A percentile compares a stretch with the other conserved stretches of the same genome.
Evolutionary conservation across 2,888 invertebrate species (phyloP).

Genomic region (Drosophila barbarae): DNA sequence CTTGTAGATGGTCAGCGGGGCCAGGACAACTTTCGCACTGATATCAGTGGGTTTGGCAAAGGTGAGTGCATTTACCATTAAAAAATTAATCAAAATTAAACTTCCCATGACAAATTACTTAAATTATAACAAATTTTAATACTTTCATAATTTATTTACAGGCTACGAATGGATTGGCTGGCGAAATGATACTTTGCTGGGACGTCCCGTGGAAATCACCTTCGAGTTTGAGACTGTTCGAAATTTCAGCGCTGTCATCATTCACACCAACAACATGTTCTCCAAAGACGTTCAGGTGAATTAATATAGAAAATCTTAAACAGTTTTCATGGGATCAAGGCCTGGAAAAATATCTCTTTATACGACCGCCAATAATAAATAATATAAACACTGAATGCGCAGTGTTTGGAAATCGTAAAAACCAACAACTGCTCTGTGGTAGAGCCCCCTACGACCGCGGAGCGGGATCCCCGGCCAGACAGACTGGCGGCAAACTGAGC

Average conservation of each 20-base stretch:
- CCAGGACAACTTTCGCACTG: slow-evolving; percentile 86
- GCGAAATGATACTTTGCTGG: slow-evolving; percentile 85
- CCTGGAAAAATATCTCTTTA: slow-evolving; percentile 1
- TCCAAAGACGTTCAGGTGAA: slow-evolving; percentile 87
- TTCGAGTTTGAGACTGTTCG: slow-evolving; percentile 89
- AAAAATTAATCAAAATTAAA: background rate
- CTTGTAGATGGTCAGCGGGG: slow-evolving; percentile 88
- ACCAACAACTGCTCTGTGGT: slow-evolving; percentile 11
- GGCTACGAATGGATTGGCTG: slow-evolving; percentile 93
- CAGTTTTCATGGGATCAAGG: background rate
- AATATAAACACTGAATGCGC: slow-evolving; percentile 53
- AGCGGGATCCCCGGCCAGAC: slow-evolving; percentile 52
- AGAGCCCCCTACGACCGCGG: background rate
- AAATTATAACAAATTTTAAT: background rate
- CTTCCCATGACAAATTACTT: background rate
- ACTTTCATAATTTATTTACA: slow-evolving; percentile 62
- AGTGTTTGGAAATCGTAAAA: slow-evolving; percentile 64
- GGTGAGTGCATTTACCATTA: slow-evolving; percentile 79
- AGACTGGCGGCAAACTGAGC: slow-evolving; percentile 67
- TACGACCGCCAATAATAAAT: slow-evolving; percentile 32
- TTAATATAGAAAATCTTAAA: too few relatives aligned
- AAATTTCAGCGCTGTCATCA: slow-evolving; percentile 87
- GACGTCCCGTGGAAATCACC: slow-evolving; percentile 85
- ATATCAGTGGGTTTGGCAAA: slow-evolving; percentile 84
- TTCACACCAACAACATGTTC: slow-evolving; percentile 89